Evolutionary conservation across 2,797 vertebrate species (phyloP).

Genomic region (Lindbergichthys nudifrons): DNA sequence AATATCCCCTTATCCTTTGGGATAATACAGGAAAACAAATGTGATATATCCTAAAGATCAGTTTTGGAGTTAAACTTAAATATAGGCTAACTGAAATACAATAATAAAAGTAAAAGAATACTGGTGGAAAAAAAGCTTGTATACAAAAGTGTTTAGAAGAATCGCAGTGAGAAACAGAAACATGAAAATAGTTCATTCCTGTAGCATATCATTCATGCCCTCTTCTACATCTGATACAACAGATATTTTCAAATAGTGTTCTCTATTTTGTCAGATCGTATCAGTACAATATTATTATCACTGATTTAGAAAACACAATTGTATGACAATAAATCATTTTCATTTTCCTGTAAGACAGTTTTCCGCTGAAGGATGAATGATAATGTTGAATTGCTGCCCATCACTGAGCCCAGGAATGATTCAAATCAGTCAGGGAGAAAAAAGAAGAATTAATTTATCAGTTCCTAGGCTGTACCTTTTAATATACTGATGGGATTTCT

Average conservation of each 20-base stretch:
- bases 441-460: constrained; percentile 66
- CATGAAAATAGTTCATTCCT: neutral
- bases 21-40: constrained; percentile 9
- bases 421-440: constrained; percentile 44
- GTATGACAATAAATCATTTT: constrained; percentile 27
- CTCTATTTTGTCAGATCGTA: neutral
- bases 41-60: neutral
- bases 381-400: constrained; percentile 42
- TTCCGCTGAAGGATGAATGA: constrained; percentile 31
- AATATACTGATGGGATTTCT: constrained; percentile 77
- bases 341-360: constrained; percentile 20
- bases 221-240: neutral
- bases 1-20: constrained; percentile 4
- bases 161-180: neutral
- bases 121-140: neutral
- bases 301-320: constrained; percentile 14
- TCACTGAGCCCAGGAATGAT: constrained; percentile 57
- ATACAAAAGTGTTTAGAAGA: neutral
- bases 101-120: neutral
- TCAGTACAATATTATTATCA: neutral
- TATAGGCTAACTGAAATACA: neutral
- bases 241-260: constrained; percentile 7
- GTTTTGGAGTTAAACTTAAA: neutral
- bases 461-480: constrained; percentile 68
- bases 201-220: neutral